Evolutionary conservation across 2,113 vertebrate species (phyloP), one percentile per base, ranked within the genome.

Genomic region (Hemicordylus capensis): DNA sequence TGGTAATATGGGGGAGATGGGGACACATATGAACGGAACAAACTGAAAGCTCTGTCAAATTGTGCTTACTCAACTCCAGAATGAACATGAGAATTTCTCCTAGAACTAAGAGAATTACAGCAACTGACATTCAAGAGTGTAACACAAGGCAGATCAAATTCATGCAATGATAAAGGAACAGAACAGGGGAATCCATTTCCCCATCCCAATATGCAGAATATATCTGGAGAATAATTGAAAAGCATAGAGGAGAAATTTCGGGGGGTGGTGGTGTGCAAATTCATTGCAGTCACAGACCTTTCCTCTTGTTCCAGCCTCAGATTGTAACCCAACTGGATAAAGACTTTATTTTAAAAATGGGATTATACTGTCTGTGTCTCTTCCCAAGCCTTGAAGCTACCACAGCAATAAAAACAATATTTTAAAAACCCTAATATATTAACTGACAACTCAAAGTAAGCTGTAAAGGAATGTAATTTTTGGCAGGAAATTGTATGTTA

Each of bases 401-500:
- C 39, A 74, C 20, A 46, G 31, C 69, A 83, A 63, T 61, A 34
- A 73, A 61, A 46, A n/a, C n/a, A n/a, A n/a, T n/a, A n/a, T n/a
- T n/a, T n/a, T n/a, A 14, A 69, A 26, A 44, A 6, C 3, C n/a
- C 39, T 48, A 64, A 76, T 66, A 51, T 42, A 75, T 9, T 34
- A 84, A 64, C 46, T 76, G 34, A 66, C 61, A 76, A 31, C 15
- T 84, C 6, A 31, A 24, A 4, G 72, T 39, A 84, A 84, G 61
- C 24, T 31, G n/a, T 76, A 63, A 51, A 61, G 34, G 20, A 48
- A 39, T 51, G 59, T 76, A 66, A 64, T 76, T 64, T 76, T 64
- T 84, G 72, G 44, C 46, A 66, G n/a, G 34, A 84, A 76, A 84
- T 76, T 84, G 61, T 76, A 76, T 0, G 46, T 31, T 76, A 54